phyloP scores from a whole-genome alignment of 2,888 invertebrate genomes.

The Sipha maydis region DNA sequence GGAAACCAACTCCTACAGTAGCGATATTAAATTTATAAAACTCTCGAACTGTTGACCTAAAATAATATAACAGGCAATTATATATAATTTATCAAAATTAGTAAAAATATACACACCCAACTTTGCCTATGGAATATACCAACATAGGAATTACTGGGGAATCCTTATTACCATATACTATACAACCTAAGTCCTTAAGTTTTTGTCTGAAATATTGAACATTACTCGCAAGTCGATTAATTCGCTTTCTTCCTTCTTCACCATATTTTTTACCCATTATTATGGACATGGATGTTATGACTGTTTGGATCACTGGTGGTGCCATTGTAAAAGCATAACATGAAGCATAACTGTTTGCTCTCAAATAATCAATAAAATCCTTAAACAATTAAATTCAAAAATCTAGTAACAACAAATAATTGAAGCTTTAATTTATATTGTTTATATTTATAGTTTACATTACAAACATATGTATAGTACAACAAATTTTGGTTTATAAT shows the following conservation, averaged over 20 bases:
- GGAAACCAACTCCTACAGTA: slow-evolving; percentile 96
- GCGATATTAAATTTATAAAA: slow-evolving; percentile 86
- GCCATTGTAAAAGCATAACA: slow-evolving; percentile 90
- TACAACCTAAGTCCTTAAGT: slow-evolving; percentile 88
- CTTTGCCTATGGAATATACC: slow-evolving; percentile 94
- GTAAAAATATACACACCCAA: slow-evolving; percentile 74
- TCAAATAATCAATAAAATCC: slow-evolving; percentile 80
- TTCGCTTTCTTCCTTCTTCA: slow-evolving; percentile 75
- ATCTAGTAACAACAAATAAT: no score
- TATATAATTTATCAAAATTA: not conserved
- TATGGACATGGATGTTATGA: slow-evolving; percentile 86
- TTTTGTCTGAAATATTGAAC: slow-evolving; percentile 82
- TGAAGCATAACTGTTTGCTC: slow-evolving; percentile 83
- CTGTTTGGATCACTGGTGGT: slow-evolving; percentile 90
- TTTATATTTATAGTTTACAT: no score
- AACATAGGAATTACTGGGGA: slow-evolving; percentile 97
- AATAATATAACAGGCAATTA: slow-evolving; percentile 5
- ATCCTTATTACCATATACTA: slow-evolving; percentile 90
- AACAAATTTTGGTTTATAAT: no score
- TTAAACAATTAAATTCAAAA: slow-evolving; percentile 67
- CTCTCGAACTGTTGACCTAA: slow-evolving; percentile 84
- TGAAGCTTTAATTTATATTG: no score
- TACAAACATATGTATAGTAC: no score
- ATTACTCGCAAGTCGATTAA: slow-evolving; percentile 80
- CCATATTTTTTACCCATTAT: slow-evolving; percentile 87